phyloP scores from a whole-genome alignment of 1,140 invertebrate species.

The Drosophila subpulchrella region DNA sequence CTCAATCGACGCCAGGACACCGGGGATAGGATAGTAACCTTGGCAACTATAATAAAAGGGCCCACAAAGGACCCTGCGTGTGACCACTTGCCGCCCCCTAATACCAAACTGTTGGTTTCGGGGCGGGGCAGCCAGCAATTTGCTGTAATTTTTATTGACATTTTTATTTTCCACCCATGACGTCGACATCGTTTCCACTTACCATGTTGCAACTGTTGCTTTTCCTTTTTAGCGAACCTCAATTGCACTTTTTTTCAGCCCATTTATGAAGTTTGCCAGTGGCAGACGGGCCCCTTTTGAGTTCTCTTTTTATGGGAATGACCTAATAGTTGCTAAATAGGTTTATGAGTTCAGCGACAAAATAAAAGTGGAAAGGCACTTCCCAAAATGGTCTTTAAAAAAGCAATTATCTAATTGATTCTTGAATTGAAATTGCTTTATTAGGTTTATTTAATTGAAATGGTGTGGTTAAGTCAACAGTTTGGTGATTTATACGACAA shows the following conservation, averaged over 20 bases:
- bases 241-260: slow-evolving; percentile 28
- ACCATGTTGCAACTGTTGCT: slow-evolving; percentile 47
- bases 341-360: slow-evolving; percentile 41
- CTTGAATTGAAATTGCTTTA: slow-evolving; percentile 7
- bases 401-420: slow-evolving; percentile 1
- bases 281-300: slow-evolving; percentile 34
- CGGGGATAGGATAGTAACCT: slow-evolving; percentile 55
- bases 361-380: slow-evolving; percentile 8
- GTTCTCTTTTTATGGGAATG: slow-evolving; percentile 44
- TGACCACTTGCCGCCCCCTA: slow-evolving; percentile 27
- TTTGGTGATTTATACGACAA: too few relatives aligned
- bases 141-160: slow-evolving; percentile 64
- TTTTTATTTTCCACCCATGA: slow-evolving; percentile 68
- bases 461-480: too few relatives aligned
- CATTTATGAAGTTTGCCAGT: slow-evolving; percentile 29
- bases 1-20: slow-evolving; percentile 67
- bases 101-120: background rate
- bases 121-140: slow-evolving; percentile 29
- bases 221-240: slow-evolving; percentile 16
- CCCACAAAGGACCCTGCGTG: slow-evolving; percentile 53
- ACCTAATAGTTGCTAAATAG: slow-evolving; percentile 48
- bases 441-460: too few relatives aligned
- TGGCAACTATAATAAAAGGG: slow-evolving; percentile 56
- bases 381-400: slow-evolving; percentile 3
- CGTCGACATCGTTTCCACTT: slow-evolving; percentile 33